Conservation (phyloP, 1,140 invertebrate genomes). For the Rhopalosiphum maidis region DNA sequence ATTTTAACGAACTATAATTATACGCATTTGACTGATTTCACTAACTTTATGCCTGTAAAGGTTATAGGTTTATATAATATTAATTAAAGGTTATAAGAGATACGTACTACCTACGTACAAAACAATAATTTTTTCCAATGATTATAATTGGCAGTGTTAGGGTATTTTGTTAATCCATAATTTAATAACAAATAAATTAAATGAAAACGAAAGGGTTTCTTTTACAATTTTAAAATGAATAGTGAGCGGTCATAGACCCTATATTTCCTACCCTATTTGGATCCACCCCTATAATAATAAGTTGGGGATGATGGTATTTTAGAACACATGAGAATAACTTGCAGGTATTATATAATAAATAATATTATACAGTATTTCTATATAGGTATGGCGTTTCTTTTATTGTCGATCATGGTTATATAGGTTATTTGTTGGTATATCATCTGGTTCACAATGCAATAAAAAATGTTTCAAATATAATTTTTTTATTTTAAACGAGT, state of each 20-base stretch:
- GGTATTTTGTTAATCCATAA: neutral
- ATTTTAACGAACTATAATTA: neutral
- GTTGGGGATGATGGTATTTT: neutral
- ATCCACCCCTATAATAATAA: slow-evolving; percentile 18
- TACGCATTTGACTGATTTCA: neutral
- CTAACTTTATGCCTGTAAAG: neutral
- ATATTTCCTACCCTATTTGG: neutral
- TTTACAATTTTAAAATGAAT: neutral
- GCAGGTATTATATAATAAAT: neutral
- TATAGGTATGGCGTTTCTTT: neutral
- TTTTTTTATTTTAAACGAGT: neutral
- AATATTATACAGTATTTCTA: neutral
- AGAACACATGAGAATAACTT: neutral
- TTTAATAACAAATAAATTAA: neutral
- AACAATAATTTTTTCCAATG: neutral
- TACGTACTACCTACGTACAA: neutral
- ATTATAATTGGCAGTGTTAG: neutral
- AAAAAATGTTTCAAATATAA: neutral
- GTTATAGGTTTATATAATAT: neutral
- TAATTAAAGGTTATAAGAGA: neutral
- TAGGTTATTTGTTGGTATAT: neutral
- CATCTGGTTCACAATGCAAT: neutral
- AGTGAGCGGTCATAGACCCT: neutral
- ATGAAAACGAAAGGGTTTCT: neutral
- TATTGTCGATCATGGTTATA: neutral